Conservation (phyloP, 2,797 vertebrate species). For the Chromobotia macracanthus region DNA sequence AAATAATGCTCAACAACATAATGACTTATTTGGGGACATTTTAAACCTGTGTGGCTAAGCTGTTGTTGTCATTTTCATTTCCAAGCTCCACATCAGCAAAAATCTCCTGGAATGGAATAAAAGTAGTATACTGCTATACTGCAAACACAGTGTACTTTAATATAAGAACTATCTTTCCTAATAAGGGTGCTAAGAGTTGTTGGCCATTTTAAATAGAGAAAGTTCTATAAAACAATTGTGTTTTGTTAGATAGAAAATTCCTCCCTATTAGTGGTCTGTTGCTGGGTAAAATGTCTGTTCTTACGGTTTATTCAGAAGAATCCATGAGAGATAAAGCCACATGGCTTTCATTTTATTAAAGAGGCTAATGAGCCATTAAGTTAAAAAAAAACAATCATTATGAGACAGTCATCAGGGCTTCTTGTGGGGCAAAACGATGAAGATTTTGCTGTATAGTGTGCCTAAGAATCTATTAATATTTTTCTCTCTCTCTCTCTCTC, state of each 20-base stretch:
- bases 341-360: slow-evolving; percentile 2
- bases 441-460: background rate
- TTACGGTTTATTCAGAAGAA: slow-evolving; percentile 12
- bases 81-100: background rate
- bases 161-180: background rate
- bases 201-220: background rate
- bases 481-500: slow-evolving; percentile 8
- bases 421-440: slow-evolving; percentile 15
- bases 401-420: slow-evolving; percentile 12
- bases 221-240: too few species aligned
- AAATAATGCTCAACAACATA: background rate
- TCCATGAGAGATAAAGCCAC: background rate
- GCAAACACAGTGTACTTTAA: background rate
- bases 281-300: slow-evolving; percentile 38
- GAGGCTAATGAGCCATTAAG: slow-evolving; percentile 44
- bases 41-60: background rate
- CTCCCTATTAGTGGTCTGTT: slow-evolving; percentile 22
- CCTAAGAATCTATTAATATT: background rate
- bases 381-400: slow-evolving; percentile 30
- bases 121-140: background rate
- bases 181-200: background rate
- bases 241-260: background rate
- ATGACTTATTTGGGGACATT: slow-evolving; percentile 28
- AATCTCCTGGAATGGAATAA: background rate
- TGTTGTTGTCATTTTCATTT: background rate